These are phyloP conservation scores for Dipodomys ordii DNA, from an alignment of 2,113 vertebrate species.

Conservation along the genomic window DNA sequence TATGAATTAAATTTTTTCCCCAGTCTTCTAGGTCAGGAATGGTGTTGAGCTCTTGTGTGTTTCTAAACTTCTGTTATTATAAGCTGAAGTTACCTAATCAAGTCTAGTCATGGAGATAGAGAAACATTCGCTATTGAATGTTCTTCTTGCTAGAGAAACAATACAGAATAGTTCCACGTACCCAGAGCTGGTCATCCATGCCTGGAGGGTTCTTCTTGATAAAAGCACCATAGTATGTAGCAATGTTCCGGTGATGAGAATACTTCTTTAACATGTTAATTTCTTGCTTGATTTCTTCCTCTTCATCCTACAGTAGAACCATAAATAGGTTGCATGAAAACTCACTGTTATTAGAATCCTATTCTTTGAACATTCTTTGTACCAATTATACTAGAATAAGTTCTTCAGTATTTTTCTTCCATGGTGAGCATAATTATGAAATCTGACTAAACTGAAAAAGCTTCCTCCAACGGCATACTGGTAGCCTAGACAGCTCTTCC, in stretches of 20 bases:
- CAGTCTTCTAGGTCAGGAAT: background rate
- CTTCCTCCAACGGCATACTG: background rate
- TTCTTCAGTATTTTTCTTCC: background rate
- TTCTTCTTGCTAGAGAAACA: slow-evolving; percentile 40
- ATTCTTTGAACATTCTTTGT: background rate
- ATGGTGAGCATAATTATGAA: background rate
- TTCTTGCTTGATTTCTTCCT: slow-evolving; percentile 99
- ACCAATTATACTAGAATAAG: background rate
- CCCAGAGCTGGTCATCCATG: slow-evolving; percentile 98
- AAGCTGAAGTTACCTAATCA: background rate
- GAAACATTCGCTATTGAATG: background rate
- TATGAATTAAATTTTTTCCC: background rate
- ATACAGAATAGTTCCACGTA: slow-evolving; percentile 77
- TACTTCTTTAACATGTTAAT: slow-evolving; percentile 99
- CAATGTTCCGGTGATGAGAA: slow-evolving; percentile 98
- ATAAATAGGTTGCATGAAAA: slow-evolving; percentile 51
- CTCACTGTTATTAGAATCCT: background rate
- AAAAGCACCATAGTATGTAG: slow-evolving; percentile 99
- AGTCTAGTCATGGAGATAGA: background rate
- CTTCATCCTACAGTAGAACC: slow-evolving; percentile 93
- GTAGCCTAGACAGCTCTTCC: background rate
- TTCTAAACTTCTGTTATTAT: background rate
- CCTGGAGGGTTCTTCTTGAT: slow-evolving; percentile 99
- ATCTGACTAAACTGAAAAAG: background rate
- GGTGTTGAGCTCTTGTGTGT: background rate